Percentiles rank a stretch among this genome's conserved stretches.
Evolutionary conservation across 2,888 invertebrate species (phyloP).

Genomic region (Cataglyphis cursor): DNA sequence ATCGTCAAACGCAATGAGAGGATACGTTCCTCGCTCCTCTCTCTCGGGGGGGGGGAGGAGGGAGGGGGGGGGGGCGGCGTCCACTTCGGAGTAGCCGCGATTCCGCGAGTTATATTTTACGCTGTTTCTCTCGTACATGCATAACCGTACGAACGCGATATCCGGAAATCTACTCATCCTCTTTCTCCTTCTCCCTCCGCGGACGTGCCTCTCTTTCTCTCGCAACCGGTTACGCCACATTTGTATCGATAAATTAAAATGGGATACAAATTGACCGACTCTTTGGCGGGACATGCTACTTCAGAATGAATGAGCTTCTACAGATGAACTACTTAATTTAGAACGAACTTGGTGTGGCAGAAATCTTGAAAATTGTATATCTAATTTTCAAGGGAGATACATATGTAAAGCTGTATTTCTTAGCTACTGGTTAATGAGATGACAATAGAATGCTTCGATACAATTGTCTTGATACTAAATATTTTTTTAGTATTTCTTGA

Average conservation of each 20-base stretch:
- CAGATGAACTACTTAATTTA: conserved; percentile 24
- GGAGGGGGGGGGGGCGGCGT: too few relatives aligned
- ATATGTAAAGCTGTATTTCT: neutral
- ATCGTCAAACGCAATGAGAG: conserved; percentile 69
- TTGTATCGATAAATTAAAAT: conserved; percentile 72
- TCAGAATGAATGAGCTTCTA: neutral
- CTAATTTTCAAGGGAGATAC: conserved; percentile 4
- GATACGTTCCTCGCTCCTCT: conserved; percentile 42
- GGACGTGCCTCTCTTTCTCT: neutral
- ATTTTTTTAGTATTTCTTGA: neutral
- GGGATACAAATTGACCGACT: conserved; percentile 59
- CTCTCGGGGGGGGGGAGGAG: neutral
- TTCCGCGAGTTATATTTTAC: conserved; percentile 49
- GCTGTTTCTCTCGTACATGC: conserved; percentile 28
- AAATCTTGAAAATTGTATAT: conserved; percentile 10
- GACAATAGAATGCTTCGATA: neutral
- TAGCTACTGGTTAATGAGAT: neutral
- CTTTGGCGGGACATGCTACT: conserved; percentile 57
- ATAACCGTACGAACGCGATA: conserved; percentile 33
- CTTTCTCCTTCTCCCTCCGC: neutral
- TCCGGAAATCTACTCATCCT: conserved; percentile 5
- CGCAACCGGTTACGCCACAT: conserved; percentile 68
- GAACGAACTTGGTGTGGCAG: neutral
- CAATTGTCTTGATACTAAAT: neutral
- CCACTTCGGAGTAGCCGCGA: neutral